Base-by-base conservation (phyloP, 2,797 vertebrate genomes). In the Centroberyx gerrardi region DNA sequence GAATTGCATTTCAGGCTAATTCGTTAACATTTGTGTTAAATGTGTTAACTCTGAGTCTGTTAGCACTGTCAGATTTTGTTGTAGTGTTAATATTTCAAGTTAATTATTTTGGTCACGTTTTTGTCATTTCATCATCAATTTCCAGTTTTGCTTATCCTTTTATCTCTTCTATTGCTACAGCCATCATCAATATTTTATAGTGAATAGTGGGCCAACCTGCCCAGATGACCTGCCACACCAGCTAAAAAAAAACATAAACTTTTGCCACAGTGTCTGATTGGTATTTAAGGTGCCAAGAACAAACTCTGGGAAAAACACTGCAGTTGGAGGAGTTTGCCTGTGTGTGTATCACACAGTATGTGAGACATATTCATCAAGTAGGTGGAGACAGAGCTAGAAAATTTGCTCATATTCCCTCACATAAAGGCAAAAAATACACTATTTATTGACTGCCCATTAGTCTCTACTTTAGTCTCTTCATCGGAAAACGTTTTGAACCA, bases 111-210 rank as follows among this genome's bases (percentile, higher is more conserved):
- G 5, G 22, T 54, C 22, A 54, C 27, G 14, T 54, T 29, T 29
- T 2, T 13, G 13, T 28, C 18, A 44, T 44, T 44, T 12, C 42
- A 44, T 12, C 42, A 44, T 44, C 4, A 3, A 44, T 44, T 44
- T 44, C 12, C 10, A 15, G 42, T 44, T 44, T 44, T 44, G 9
- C 3, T 44, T 15, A 44, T 12, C 18, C 17, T 67, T 74, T 49
- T 51, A 68, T 69, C 18, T 76, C 31, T 48, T 68, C 61, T 49
- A 52, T 69, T 6, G 2, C 64, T 62, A 59, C 29, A 83, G 61
- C 67, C 54, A 52, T 46, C 56, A 82, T 87, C 62, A 83, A 83
- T 88, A 88, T 88, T 90, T 90, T 55, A 84, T 66, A 76, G 33
- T 48, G 62, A 76, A 65, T 51, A 52, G 54, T 66, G 52, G 58